Percentiles rank a stretch among this genome's conserved stretches.
Evolutionary conservation across 1,140 invertebrate species (phyloP).

Genomic region (Hyles euphorbiae): DNA sequence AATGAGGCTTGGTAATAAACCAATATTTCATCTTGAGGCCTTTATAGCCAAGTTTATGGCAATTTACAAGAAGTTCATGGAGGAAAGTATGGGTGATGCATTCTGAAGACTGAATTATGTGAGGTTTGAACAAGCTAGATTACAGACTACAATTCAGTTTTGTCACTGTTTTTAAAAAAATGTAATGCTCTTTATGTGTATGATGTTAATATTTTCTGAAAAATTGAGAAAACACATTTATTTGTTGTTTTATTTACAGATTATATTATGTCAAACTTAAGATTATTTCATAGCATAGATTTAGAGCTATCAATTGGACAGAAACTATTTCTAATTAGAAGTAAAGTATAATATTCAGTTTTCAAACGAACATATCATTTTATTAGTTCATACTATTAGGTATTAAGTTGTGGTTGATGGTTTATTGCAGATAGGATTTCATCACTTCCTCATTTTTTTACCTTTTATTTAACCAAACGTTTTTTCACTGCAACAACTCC

Average conservation of each 20-base stretch:
- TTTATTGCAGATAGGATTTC: not conserved
- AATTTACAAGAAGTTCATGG: constrained; percentile 91
- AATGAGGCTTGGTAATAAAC: constrained; percentile 92
- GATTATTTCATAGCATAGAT: too few relatives aligned
- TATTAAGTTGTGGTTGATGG: not conserved
- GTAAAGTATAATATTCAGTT: too few relatives aligned
- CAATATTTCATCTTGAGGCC: constrained; percentile 98
- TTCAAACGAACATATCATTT: too few relatives aligned
- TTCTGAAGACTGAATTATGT: constrained; percentile 32
- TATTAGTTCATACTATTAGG: not conserved
- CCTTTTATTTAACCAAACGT: too few relatives aligned
- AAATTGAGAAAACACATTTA: not conserved
- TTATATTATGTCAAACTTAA: not conserved
- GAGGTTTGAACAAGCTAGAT: not conserved
- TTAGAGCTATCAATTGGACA: too few relatives aligned
- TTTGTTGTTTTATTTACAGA: constrained; percentile 1
- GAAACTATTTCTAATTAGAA: too few relatives aligned
- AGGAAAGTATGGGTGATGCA: constrained; percentile 75
- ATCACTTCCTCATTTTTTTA: too few relatives aligned
- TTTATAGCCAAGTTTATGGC: constrained; percentile 98
- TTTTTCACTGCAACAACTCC: too few relatives aligned
- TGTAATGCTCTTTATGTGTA: too few relatives aligned
- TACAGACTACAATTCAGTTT: not conserved
- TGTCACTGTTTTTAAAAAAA: not conserved
- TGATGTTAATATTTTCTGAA: too few relatives aligned